Evolutionary conservation across 2,797 vertebrate species (phyloP).

Genomic region (Sternotherus odoratus): DNA sequence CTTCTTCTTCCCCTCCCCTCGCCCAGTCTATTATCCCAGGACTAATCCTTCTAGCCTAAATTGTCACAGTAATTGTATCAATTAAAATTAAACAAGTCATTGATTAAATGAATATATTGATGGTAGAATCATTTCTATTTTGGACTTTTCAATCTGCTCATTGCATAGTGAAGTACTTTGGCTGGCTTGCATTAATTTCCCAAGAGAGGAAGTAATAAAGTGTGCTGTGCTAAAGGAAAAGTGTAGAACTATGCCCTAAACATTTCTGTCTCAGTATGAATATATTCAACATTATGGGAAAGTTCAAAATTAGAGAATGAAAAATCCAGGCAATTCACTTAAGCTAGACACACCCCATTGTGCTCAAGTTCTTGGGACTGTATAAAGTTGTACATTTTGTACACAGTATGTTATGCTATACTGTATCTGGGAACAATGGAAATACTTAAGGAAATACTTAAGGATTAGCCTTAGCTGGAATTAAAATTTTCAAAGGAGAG

Average conservation of each 20-base stretch:
- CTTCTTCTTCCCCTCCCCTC: neutral
- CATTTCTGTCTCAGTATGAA: constrained; percentile 62
- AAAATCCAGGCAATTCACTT: neutral
- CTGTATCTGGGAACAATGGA: neutral
- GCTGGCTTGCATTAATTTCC: constrained; percentile 77
- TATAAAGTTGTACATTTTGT: neutral
- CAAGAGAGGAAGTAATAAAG: constrained; percentile 64
- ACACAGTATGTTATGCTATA: neutral
- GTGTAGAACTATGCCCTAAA: constrained; percentile 40
- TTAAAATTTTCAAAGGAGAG: neutral
- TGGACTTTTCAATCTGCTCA: constrained; percentile 71
- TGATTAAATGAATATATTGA: constrained; percentile 68
- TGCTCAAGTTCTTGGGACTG: neutral
- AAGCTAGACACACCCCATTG: neutral
- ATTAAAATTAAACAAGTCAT: constrained; percentile 78
- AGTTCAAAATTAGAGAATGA: constrained; percentile 10
- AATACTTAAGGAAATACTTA: neutral
- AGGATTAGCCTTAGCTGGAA: constrained; percentile 3
- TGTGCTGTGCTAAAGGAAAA: constrained; percentile 47
- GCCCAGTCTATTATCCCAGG: constrained; percentile 58
- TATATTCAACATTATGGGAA: constrained; percentile 53
- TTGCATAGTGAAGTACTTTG: constrained; percentile 56
- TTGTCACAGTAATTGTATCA: constrained; percentile 53
- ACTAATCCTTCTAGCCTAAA: constrained; percentile 51
- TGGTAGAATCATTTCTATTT: constrained; percentile 64